These are phyloP conservation scores for Leptinotarsa rubiginosa DNA, from an alignment of 2,888 invertebrate genomes.

Conservation along the genomic window DNA sequence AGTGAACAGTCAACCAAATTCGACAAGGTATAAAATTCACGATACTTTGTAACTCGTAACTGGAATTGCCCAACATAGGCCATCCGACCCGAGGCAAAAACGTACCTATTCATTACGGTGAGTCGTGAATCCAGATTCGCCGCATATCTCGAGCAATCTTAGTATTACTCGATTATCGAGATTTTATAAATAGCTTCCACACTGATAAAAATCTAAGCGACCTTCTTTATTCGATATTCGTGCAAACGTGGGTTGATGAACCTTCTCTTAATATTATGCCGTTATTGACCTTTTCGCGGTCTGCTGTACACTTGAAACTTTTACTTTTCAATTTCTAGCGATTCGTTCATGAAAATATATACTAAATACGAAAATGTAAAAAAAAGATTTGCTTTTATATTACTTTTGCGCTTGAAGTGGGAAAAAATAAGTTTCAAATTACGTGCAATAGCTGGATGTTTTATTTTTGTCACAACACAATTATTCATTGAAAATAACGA, in stretches of 20 bases:
- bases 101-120: background rate
- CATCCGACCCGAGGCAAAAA: background rate
- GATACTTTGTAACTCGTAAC: background rate
- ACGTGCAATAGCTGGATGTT: too few relatives aligned
- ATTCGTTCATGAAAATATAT: background rate
- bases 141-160: background rate
- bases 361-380: too few relatives aligned
- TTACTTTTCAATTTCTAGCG: constrained; percentile 25
- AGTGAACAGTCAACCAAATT: too few relatives aligned
- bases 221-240: constrained; percentile 25
- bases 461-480: too few relatives aligned
- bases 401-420: too few relatives aligned
- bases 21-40: too few relatives aligned
- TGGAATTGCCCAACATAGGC: background rate
- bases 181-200: constrained; percentile 11
- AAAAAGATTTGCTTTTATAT: too few relatives aligned
- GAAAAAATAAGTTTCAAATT: too few relatives aligned
- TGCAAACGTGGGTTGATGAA: constrained; percentile 30
- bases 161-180: constrained; percentile 4
- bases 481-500: too few relatives aligned
- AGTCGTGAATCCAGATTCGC: background rate
- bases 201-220: constrained; percentile 20
- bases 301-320: constrained; percentile 22
- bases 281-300: constrained; percentile 52
- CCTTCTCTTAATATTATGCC: constrained; percentile 25